Percentiles rank a stretch among this genome's conserved stretches.
Conservation (phyloP, 2,797 vertebrate genomes). For the Sebastes glaucus region DNA sequence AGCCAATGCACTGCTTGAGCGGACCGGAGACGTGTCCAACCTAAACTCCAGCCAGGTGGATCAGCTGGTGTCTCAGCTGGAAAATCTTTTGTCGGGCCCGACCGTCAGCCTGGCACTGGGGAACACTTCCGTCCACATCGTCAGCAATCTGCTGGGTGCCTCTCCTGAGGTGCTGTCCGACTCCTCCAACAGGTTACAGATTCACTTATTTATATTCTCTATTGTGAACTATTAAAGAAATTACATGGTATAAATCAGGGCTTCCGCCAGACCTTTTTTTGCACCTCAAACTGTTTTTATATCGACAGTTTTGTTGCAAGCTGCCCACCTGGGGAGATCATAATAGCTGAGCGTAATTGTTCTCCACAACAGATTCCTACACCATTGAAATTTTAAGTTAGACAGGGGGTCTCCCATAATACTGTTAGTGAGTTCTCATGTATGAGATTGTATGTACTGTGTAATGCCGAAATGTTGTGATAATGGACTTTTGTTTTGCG, state of each 20-base stretch:
- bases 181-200: constrained; percentile 85
- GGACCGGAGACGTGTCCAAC: constrained; percentile 60
- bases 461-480: neutral
- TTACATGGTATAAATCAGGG: neutral
- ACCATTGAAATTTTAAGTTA: neutral
- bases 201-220: neutral
- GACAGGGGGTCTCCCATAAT: neutral
- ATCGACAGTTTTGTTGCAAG: neutral
- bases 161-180: constrained; percentile 71
- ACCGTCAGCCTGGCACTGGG: constrained; percentile 79
- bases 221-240: neutral
- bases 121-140: constrained; percentile 79
- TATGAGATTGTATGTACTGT: neutral
- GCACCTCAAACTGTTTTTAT: neutral
- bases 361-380: neutral
- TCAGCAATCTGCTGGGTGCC: constrained; percentile 87
- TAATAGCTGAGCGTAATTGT: neutral
- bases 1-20: constrained; percentile 60
- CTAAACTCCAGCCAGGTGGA: constrained; percentile 76
- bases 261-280: neutral
- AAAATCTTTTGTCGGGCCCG: constrained; percentile 73
- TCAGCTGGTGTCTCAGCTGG: constrained; percentile 72
- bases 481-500: neutral
- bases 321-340: neutral
- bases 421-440: neutral